Conservation (phyloP, 2,113 vertebrate species). For the Mirza zaza region DNA sequence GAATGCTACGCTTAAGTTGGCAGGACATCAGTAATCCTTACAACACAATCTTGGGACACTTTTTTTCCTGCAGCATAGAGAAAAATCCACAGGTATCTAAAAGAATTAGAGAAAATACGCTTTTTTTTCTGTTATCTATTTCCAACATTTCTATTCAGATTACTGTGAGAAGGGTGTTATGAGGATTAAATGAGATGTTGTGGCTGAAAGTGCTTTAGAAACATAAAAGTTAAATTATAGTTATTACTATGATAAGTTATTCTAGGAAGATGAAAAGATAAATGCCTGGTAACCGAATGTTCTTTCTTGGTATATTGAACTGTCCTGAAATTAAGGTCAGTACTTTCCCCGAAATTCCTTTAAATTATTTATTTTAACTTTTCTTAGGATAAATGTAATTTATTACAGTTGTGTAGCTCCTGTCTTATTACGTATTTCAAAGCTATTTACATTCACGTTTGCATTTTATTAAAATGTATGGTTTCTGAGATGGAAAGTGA, state of each 20-base stretch:
- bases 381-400: conserved; percentile 30
- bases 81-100: conserved; percentile 17
- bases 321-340: conserved; percentile 37
- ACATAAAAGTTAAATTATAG: conserved; percentile 3
- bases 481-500: not conserved
- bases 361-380: conserved; percentile 29
- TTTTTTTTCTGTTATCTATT: not conserved
- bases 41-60: not conserved
- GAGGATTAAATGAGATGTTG: conserved; percentile 16
- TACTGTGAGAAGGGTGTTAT: not conserved
- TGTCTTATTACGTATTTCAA: not conserved
- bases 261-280: conserved; percentile 11
- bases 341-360: not conserved
- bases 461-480: conserved; percentile 12
- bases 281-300: not conserved
- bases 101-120: not conserved
- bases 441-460: conserved; percentile 33
- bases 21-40: not conserved
- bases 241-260: conserved; percentile 16
- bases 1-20: not conserved
- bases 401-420: not conserved
- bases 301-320: conserved; percentile 27
- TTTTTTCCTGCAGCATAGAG: not conserved
- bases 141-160: conserved; percentile 41
- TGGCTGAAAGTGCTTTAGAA: conserved; percentile 30